Percentiles rank a stretch among this genome's conserved stretches.
These are phyloP conservation scores for Oceanodroma tethys DNA, from an alignment of 2,113 vertebrate genomes.

Conservation along the genomic window DNA sequence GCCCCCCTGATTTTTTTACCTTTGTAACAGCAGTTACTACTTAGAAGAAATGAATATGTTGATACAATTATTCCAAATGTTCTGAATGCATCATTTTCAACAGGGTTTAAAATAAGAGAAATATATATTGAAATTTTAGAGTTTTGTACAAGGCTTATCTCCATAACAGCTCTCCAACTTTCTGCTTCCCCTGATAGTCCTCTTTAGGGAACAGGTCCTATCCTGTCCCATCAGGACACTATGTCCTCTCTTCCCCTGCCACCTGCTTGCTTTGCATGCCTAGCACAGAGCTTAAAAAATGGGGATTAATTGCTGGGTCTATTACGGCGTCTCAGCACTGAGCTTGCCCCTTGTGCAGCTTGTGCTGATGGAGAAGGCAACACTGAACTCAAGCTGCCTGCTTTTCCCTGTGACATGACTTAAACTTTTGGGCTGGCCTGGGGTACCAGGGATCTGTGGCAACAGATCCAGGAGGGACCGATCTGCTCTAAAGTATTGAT, in stretches of 20 bases:
- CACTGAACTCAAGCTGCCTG: fast-evolving
- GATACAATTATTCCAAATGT: background rate
- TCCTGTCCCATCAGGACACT: background rate
- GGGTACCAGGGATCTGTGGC: background rate
- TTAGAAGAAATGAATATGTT: background rate
- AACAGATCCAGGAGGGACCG: background rate
- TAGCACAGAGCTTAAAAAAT: background rate
- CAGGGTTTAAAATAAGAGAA: background rate
- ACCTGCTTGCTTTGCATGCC: background rate
- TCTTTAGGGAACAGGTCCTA: background rate
- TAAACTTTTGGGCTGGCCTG: background rate
- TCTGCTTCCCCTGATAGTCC: background rate
- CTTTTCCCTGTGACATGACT: background rate
- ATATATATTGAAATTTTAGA: background rate
- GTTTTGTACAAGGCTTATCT: background rate
- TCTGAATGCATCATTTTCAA: background rate
- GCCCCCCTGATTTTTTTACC: background rate
- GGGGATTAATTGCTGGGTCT: background rate
- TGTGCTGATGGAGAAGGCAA: background rate
- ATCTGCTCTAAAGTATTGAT: background rate
- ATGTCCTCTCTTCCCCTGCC: background rate
- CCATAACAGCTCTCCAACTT: background rate
- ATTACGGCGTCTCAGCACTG: fast-evolving
- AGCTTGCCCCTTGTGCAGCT: background rate
- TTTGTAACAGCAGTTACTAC: background rate